Percentiles rank a stretch among this genome's conserved stretches.
Evolutionary conservation across 2,888 invertebrate genomes (phyloP).

Genomic region (Ecliptopera silaceata): DNA sequence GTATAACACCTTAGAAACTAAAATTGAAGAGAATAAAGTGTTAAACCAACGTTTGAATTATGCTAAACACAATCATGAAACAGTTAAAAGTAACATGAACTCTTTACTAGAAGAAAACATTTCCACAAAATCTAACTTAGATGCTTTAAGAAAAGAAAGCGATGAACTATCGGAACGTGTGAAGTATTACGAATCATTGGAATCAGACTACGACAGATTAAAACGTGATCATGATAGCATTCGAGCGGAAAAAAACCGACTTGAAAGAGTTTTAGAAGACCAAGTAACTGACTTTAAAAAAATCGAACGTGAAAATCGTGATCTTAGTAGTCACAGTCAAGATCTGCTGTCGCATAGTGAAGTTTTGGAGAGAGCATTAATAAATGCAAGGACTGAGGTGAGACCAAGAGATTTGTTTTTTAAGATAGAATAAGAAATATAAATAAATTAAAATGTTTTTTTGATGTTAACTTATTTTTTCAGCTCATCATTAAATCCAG

Average conservation of each 20-base stretch:
- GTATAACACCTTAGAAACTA: conserved; percentile 48
- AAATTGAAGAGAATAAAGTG: conserved; percentile 55
- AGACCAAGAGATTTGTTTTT: conserved; percentile 2
- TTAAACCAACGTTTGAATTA: conserved; percentile 46
- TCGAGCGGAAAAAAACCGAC: conserved; percentile 52
- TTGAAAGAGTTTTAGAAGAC: conserved; percentile 50
- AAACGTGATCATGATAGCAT: conserved; percentile 46
- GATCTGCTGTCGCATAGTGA: conserved; percentile 54
- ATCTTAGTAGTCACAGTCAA: conserved; percentile 52
- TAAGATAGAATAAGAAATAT: neutral
- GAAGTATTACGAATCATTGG: conserved; percentile 50
- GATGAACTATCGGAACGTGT: conserved; percentile 51
- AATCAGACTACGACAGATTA: conserved; percentile 52
- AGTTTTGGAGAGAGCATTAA: conserved; percentile 60
- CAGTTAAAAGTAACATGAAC: conserved; percentile 42
- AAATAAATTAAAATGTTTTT: neutral
- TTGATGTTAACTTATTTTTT: conserved; percentile 23
- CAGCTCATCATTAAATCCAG: conserved; percentile 43
- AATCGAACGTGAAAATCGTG: conserved; percentile 52
- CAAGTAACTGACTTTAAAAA: conserved; percentile 46
- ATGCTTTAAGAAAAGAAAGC: conserved; percentile 53
- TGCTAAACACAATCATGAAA: conserved; percentile 43
- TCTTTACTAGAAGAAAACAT: conserved; percentile 52
- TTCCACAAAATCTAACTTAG: conserved; percentile 45
- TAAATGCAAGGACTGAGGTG: conserved; percentile 61